Evolutionary conservation across 2,888 invertebrate species (phyloP), one percentile per base, ranked within the genome.

Genomic region (Drosophila greeni): DNA sequence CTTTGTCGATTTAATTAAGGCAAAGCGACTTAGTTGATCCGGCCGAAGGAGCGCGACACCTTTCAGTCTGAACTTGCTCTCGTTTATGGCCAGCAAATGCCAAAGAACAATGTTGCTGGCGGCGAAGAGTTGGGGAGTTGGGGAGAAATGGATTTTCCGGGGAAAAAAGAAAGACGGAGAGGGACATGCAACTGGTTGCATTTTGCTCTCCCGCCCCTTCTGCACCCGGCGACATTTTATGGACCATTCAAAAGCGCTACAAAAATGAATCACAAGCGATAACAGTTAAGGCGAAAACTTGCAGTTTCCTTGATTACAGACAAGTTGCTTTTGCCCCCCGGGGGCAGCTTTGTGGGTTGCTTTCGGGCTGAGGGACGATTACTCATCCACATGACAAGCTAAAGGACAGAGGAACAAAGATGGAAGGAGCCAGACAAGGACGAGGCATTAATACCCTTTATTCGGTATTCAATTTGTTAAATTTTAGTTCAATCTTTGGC

Each of bases 1-100:
- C 43, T 62, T 69, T 73, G 61, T 67, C 58, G 76, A 84, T 82
- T 79, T 84, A 82, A 82, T 84, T 79, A 79, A 65, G 72, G 57
- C 48, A 48, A 42, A 59, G 61, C 16, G 34, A 58, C 62, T 67
- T 56, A 48, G 37, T 53, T 42, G 34, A 39, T 52, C 33, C 31
- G 45, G 23, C 45, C 40, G 24, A 58, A 55, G 55, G 55, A 59
- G 58, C 64, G 66, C 48, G 42, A 67, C 68, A 58, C 58, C 66
- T 58, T 58, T 52, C 26, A 29, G 39, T 39, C 57, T 57, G 37
- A 70, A 62, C 49, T 70, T 57, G 68, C 43, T 39, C 55, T 34
- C 52, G 34, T 52, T 67, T 59, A 52, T 65, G 64, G 45, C 37
- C 36, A 26, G 42, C 11, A 24, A 42, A 55, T 42, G 14, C 58